Conservation (phyloP, 1,140 invertebrate species). For the Drosophila pruinosa region DNA sequence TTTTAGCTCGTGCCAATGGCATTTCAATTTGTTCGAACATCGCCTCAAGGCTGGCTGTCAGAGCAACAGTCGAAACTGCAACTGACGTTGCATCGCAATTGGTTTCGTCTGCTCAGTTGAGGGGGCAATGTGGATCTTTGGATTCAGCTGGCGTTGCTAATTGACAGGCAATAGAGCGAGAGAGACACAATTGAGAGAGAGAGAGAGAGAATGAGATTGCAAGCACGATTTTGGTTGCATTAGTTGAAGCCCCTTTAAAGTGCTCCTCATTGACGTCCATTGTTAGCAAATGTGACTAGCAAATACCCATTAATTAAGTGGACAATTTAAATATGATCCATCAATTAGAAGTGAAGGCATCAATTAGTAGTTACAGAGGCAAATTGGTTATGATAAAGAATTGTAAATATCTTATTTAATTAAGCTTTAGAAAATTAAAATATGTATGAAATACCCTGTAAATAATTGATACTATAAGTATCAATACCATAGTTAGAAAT, state of each 20-base stretch:
- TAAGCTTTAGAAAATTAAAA: too few relatives aligned
- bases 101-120: background rate
- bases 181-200: background rate
- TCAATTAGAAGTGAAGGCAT: background rate
- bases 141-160: constrained; percentile 24
- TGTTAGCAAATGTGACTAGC: background rate
- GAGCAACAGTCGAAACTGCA: background rate
- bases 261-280: background rate
- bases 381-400: background rate
- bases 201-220: background rate
- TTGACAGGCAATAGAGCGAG: constrained; percentile 23
- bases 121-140: constrained; percentile 5
- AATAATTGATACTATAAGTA: too few relatives aligned
- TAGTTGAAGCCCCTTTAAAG: background rate
- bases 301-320: background rate
- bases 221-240: background rate
- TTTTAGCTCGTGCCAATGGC: constrained; percentile 38
- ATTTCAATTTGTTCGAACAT: constrained; percentile 43
- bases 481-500: too few relatives aligned
- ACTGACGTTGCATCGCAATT: background rate
- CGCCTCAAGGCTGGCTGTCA: background rate
- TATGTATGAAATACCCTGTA: background rate
- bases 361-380: background rate
- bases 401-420: too few relatives aligned
- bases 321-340: background rate